Evolutionary conservation across 64 coral and sea anemone genomes (phyloP).

Genomic region (Hydrozoanthus tunicans): DNA sequence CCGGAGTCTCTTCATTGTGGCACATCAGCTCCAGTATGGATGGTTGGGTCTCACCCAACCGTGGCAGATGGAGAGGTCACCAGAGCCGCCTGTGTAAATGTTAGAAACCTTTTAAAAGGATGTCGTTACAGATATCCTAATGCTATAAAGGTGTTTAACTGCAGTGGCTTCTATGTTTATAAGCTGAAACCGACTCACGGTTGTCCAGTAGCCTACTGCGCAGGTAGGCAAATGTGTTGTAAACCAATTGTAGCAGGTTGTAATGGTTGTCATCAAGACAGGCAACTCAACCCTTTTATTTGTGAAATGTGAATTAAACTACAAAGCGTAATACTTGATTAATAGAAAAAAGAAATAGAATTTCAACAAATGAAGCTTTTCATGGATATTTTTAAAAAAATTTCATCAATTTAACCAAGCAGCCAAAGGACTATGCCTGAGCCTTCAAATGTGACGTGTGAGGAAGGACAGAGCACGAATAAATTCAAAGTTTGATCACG

Average conservation of each 20-base stretch:
- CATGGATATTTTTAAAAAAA: too few relatives aligned
- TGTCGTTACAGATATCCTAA: not conserved
- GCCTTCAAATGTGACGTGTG: too few relatives aligned
- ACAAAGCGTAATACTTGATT: too few relatives aligned
- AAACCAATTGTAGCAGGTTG: not conserved
- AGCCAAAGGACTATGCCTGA: too few relatives aligned
- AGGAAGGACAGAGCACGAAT: too few relatives aligned
- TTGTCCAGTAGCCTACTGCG: conserved; percentile 62
- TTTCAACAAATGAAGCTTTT: too few relatives aligned
- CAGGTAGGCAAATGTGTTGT: conserved; percentile 52
- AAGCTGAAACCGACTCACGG: conserved; percentile 13
- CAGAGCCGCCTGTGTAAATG: not conserved
- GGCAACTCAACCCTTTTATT: too few relatives aligned
- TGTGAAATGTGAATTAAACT: too few relatives aligned
- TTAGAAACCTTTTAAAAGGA: not conserved
- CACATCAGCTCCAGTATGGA: not conserved
- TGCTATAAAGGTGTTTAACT: not conserved
- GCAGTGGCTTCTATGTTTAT: conserved; percentile 58
- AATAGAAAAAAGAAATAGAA: too few relatives aligned
- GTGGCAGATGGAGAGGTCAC: not conserved
- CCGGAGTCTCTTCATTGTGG: not conserved
- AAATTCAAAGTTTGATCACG: too few relatives aligned
- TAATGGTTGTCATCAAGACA: too few relatives aligned
- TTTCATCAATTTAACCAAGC: too few relatives aligned
- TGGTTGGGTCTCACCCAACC: not conserved